Percentiles rank a stretch among this genome's conserved stretches.
phyloP scores from a whole-genome alignment of 2,113 vertebrate species.

The Lycocorax pyrrhopterus region DNA sequence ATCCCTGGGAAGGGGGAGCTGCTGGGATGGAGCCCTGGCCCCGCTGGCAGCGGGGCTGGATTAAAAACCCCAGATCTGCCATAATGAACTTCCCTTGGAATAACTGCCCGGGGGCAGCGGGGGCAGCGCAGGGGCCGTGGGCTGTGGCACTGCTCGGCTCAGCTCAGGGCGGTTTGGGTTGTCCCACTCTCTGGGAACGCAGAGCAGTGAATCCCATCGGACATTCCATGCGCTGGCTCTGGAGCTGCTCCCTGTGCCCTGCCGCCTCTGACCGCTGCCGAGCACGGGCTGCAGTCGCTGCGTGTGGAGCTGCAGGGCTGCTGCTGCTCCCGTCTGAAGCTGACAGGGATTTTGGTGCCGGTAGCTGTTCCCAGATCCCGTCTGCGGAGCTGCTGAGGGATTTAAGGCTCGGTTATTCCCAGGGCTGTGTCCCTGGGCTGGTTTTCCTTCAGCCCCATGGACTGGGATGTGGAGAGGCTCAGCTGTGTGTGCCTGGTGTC shows the following conservation, averaged over 20 bases:
- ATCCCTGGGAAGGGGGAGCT: not conserved
- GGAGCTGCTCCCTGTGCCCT: not conserved
- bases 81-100: not conserved
- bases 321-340: not conserved
- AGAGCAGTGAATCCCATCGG: not conserved
- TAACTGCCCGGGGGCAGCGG: not conserved
- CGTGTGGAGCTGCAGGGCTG: not conserved
- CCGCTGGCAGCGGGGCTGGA: not conserved
- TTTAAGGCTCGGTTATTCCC: not conserved
- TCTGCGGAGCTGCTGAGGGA: not conserved
- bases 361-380: not conserved
- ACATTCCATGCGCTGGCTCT: not conserved
- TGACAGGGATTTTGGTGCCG: not conserved
- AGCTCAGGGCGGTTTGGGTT: not conserved
- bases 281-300: not conserved
- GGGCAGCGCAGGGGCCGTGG: not conserved
- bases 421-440: not conserved
- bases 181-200: not conserved
- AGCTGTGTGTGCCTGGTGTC: not conserved
- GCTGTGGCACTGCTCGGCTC: not conserved
- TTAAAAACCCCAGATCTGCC: not conserved
- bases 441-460: not conserved
- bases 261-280: rapidly evolving
- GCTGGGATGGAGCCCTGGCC: not conserved
- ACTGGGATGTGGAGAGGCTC: not conserved